Percentiles rank a stretch among this genome's conserved stretches.
phyloP scores from a whole-genome alignment of 2,797 vertebrate species.

The Enteromius radiatus region DNA sequence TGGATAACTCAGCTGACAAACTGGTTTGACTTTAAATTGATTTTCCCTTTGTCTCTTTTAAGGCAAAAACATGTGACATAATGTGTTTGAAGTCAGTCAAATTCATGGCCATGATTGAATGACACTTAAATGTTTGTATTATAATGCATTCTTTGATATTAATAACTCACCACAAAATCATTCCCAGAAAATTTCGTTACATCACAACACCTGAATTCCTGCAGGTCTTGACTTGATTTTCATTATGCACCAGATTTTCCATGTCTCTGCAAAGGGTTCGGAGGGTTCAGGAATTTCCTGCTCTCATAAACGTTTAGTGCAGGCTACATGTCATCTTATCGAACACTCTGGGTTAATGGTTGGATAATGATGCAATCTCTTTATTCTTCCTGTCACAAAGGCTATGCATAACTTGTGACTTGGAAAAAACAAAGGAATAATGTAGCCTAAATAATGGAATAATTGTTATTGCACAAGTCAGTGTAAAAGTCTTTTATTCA shows the following conservation, averaged over 20 bases:
- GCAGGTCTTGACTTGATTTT: background rate
- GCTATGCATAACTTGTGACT: background rate
- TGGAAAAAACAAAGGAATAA: background rate
- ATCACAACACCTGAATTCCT: background rate
- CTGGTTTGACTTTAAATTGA: constrained; percentile 23
- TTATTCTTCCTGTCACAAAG: background rate
- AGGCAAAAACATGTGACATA: background rate
- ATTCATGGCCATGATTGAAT: background rate
- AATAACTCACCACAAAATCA: background rate
- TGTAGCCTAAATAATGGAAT: too few species aligned
- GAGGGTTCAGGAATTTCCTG: background rate
- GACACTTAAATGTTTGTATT: background rate
- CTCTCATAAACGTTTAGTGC: background rate
- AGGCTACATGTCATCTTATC: background rate
- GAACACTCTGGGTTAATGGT: background rate
- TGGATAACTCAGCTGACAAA: background rate
- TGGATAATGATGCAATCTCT: constrained; percentile 3
- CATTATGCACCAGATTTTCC: background rate
- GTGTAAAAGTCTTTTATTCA: background rate
- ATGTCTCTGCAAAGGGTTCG: background rate
- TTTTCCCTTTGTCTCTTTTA: background rate
- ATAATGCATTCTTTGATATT: background rate
- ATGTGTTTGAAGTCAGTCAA: background rate
- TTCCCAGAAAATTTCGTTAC: background rate
- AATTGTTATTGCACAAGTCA: background rate